Conservation (phyloP, 2,113 vertebrate species). For the Pao palembangensis region DNA sequence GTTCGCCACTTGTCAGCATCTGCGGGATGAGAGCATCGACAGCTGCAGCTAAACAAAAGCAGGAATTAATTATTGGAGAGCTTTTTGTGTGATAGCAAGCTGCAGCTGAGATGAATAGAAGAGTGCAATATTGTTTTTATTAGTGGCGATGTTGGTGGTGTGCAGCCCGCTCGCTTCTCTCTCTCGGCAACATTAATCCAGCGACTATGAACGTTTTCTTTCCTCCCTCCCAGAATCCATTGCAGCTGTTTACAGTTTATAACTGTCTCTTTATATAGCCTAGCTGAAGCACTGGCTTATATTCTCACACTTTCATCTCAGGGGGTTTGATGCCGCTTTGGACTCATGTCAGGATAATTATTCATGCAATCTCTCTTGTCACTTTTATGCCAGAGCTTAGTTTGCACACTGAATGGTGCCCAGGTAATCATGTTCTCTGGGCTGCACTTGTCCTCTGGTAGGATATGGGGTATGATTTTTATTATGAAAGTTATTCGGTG, state of each 20-base stretch:
- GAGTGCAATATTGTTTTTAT: conserved; percentile 76
- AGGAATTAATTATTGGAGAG: conserved; percentile 73
- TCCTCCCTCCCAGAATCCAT: conserved; percentile 60
- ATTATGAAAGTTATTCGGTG: conserved; percentile 15
- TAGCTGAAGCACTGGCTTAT: conserved; percentile 60
- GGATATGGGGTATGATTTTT: conserved; percentile 1
- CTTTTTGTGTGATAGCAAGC: conserved; percentile 50
- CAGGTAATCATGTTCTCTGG: conserved; percentile 16
- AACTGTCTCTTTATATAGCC: conserved; percentile 56
- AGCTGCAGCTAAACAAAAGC: conserved; percentile 68
- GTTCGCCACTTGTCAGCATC: conserved; percentile 74
- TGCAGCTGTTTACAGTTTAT: conserved; percentile 60
- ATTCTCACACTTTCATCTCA: conserved; percentile 67
- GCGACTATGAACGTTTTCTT: conserved; percentile 58
- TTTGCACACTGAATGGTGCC: conserved; percentile 16
- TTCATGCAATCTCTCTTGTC: conserved; percentile 48
- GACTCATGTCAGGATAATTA: conserved; percentile 46
- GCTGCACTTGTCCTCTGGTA: conserved; percentile 26
- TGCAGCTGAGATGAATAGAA: conserved; percentile 68
- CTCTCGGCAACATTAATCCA: conserved; percentile 62
- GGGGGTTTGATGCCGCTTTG: conserved; percentile 53
- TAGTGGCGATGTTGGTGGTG: conserved; percentile 74
- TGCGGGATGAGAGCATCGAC: conserved; percentile 67
- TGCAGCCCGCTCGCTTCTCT: conserved; percentile 56
- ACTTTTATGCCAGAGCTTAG: conserved; percentile 15